Conservation (phyloP, 2,797 vertebrate species). For the Danio kyathit region DNA sequence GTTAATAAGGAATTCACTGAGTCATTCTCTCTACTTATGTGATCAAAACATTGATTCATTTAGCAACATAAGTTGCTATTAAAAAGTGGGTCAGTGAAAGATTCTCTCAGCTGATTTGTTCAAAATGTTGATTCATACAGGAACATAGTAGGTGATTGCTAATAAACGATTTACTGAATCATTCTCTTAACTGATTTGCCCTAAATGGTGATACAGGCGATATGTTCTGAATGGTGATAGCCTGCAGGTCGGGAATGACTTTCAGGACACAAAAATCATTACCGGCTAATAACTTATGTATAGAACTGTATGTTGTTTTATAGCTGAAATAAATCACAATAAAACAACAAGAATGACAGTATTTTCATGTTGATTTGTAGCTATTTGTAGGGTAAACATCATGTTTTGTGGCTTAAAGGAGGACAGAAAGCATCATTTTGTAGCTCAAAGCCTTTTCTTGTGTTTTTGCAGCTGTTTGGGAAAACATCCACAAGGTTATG, state of each 20-base stretch:
- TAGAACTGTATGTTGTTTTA: slow-evolving; percentile 23
- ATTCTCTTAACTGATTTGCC: too few species aligned
- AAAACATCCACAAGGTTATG: too few species aligned
- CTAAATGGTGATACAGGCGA: too few species aligned
- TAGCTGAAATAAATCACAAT: slow-evolving; percentile 8
- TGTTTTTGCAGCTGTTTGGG: neutral
- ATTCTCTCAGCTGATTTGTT: too few species aligned
- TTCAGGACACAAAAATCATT: slow-evolving; percentile 24
- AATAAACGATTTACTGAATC: too few species aligned
- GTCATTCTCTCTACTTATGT: neutral
- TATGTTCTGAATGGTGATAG: too few species aligned
- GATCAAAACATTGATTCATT: neutral
- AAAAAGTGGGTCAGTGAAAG: too few species aligned
- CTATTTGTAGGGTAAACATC: neutral
- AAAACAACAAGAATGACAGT: neutral
- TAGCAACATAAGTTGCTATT: neutral
- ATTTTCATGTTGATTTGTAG: slow-evolving; percentile 20
- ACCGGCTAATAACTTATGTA: slow-evolving; percentile 30
- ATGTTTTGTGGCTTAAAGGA: neutral
- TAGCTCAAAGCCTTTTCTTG: neutral
- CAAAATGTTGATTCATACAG: too few species aligned
- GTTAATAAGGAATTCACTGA: neutral
- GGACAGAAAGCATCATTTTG: neutral
- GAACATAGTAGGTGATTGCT: too few species aligned
- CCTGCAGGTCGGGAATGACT: neutral